Conservation (phyloP, 1,140 invertebrate species). For the Drosophila pruinosa region DNA sequence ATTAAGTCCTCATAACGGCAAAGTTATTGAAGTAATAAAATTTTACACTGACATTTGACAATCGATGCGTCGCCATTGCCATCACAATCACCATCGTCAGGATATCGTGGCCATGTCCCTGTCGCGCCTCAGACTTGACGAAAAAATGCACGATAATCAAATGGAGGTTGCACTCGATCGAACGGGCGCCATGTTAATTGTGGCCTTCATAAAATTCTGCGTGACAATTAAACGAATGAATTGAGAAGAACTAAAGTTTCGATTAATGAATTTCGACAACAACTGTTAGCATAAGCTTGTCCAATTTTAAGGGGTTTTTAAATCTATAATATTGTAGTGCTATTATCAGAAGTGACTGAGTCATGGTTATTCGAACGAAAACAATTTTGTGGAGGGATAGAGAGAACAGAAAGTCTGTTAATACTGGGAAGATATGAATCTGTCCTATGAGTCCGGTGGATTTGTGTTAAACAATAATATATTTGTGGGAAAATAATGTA, state of each 20-base stretch:
- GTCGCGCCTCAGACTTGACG: slow-evolving; percentile 14
- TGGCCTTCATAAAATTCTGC: background rate
- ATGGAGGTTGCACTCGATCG: background rate
- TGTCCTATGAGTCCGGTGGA: background rate
- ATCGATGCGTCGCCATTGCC: slow-evolving; percentile 67
- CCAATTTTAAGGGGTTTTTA: too few species aligned
- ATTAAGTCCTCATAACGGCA: slow-evolving; percentile 80
- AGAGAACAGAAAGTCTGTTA: too few species aligned
- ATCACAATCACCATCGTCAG: slow-evolving; percentile 9
- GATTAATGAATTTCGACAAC: too few species aligned
- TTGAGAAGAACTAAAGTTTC: too few species aligned
- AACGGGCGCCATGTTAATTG: slow-evolving; percentile 4
- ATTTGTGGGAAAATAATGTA: background rate
- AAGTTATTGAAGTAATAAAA: slow-evolving; percentile 81
- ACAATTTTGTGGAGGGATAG: too few species aligned
- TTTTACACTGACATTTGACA: slow-evolving; percentile 77
- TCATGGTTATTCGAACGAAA: too few species aligned
- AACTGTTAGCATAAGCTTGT: too few species aligned
- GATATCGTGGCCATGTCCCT: slow-evolving; percentile 14
- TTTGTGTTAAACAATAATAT: background rate
- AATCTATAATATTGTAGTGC: too few species aligned
- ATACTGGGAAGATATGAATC: too few species aligned
- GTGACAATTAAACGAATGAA: background rate
- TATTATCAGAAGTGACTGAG: too few species aligned
- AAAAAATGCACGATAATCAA: slow-evolving; percentile 30